Evolutionary conservation across 1,140 invertebrate species (phyloP).

Genomic region (Bombus terrestris): DNA sequence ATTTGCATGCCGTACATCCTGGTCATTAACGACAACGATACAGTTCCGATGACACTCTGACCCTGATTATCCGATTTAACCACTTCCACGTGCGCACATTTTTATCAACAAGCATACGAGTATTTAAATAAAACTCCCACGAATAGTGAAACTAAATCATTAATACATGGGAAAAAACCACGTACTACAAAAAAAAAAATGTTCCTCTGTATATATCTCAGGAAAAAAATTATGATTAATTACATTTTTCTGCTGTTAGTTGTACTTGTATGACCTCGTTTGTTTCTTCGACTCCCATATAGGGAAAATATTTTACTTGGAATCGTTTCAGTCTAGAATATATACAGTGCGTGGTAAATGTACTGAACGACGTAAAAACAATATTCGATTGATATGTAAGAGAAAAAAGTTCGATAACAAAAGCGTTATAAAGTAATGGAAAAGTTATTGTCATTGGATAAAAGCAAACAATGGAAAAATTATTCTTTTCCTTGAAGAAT

Average conservation of each 20-base stretch:
- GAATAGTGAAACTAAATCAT: neutral
- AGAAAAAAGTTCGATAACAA: neutral
- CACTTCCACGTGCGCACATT: neutral
- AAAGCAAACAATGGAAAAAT: neutral
- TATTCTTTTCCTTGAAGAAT: neutral
- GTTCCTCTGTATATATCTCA: too few species aligned
- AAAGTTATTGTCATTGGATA: neutral
- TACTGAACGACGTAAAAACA: neutral
- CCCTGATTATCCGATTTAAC: conserved; percentile 61
- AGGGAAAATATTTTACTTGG: neutral
- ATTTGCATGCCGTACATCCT: neutral
- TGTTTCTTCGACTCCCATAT: too few species aligned
- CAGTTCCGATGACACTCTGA: conserved; percentile 63
- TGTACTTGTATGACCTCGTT: too few species aligned
- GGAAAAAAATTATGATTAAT: too few species aligned
- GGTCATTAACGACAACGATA: conserved; percentile 47
- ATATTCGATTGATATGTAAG: neutral
- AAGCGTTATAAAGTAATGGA: neutral
- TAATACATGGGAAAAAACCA: neutral
- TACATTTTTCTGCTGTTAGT: too few species aligned
- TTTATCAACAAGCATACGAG: neutral
- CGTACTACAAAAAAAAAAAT: too few species aligned
- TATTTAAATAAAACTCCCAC: neutral
- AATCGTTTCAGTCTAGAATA: neutral
- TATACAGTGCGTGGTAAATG: neutral